Evolutionary conservation across 2,797 vertebrate species (phyloP), one percentile per base, ranked within the genome.

Genomic region (Anomalospiza imberbis): DNA sequence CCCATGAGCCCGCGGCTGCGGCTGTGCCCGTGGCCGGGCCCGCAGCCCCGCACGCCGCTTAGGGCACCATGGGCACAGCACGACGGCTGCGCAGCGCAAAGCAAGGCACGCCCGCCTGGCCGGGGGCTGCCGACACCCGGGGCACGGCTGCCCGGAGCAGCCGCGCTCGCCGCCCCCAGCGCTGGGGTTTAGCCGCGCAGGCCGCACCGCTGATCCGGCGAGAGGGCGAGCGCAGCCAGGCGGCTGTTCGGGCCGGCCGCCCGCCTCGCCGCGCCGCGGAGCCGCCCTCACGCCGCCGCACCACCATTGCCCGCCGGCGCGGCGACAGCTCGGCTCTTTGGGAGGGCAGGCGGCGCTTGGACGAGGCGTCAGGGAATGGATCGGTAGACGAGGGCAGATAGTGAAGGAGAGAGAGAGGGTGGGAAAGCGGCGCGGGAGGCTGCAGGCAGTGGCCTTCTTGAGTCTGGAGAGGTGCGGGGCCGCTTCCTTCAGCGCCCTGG

Each of bases 191-290:
- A 3, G 3, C 26, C n/a, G 7, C 7, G 28, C 61, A 28, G 20
- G 21, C 18, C 3, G 38, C 51, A 13, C 18, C 9, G 3, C 9
- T 7, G 24, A 1, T 7, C 9, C 2, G 0, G 7, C 22, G 12
- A 26, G 9, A 21, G 3, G 4, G 14, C 4, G 2, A 29, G 11
- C 9, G 7, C 10, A 9, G 4, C 1, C 4, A 2, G 1, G 7
- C 7, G 1, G 40, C 7, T 8, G n/a, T 38, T 54, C n/a, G n/a
- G n/a, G n/a, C n/a, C n/a, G n/a, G n/a, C n/a, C n/a, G n/a, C n/a
- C n/a, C 66, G 38, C 38, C 54, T 9, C 10, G 13, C 17, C 65
- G 3, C 48, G n/a, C n/a, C 36, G 16, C 58, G 13, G 13, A 29
- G 17, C 51, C 32, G 16, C 74, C 88, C 44, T 81, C 61, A 40